A percentile compares a stretch with the other conserved stretches of the same genome.
Evolutionary conservation across 2,888 invertebrate genomes (phyloP).

Genomic region (Ischnus inquisitorius): DNA sequence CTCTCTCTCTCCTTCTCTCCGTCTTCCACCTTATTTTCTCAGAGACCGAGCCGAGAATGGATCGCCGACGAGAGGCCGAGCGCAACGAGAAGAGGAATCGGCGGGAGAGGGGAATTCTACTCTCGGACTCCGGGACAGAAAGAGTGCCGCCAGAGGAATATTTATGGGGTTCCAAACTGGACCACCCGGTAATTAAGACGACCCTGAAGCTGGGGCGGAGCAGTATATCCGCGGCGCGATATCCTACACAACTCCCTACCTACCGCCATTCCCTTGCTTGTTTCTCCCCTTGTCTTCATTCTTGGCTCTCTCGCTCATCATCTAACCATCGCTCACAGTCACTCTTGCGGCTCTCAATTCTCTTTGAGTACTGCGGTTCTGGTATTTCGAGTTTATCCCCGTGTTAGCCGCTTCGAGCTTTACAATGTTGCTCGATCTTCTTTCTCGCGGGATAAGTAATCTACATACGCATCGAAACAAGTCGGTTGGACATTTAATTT

Average conservation of each 20-base stretch:
- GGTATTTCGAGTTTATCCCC: constrained; percentile 13
- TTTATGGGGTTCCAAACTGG: constrained; percentile 82
- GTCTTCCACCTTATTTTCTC: constrained; percentile 58
- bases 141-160: constrained; percentile 80
- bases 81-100: constrained; percentile 28
- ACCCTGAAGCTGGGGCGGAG: constrained; percentile 82
- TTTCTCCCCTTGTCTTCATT: constrained; percentile 44
- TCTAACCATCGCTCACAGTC: constrained; percentile 19
- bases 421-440: neutral
- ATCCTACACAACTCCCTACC: constrained; percentile 72
- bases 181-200: constrained; percentile 84
- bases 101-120: constrained; percentile 36
- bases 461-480: neutral
- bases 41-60: constrained; percentile 29
- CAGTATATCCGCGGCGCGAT: constrained; percentile 77
- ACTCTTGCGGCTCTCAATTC: constrained; percentile 9
- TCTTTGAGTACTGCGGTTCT: constrained; percentile 16
- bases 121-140: constrained; percentile 63
- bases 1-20: constrained; percentile 59
- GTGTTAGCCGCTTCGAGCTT: neutral
- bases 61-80: constrained; percentile 2
- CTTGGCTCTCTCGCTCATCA: constrained; percentile 6
- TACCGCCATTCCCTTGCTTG: constrained; percentile 70
- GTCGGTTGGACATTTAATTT: too few relatives aligned
- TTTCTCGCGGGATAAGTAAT: neutral